Base-by-base conservation (phyloP, 2,113 vertebrate species). In the Oxyura jamaicensis region DNA sequence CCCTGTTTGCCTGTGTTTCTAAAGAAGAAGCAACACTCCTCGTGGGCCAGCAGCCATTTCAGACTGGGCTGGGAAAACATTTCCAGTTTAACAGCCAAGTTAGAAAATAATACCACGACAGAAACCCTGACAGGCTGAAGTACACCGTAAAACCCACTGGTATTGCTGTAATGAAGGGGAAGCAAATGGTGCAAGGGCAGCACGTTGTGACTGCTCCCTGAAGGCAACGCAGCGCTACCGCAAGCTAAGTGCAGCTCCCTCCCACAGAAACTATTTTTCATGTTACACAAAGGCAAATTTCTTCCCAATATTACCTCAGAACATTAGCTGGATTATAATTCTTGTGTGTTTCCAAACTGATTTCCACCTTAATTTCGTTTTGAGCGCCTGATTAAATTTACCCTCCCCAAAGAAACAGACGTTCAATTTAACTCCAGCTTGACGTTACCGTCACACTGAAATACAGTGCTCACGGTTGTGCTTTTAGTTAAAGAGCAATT, bases 291-390 rank as follows among this genome's bases (percentile, higher is more conserved):
- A 97, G 95, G 88, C 55, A 92, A 89, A 91, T 88, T 93, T 96
- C 96, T 96, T 92, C 82, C 92, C 96, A 77, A 82, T 87, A 89
- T 96, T 97, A 97, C 92, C 84, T 92, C 93, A 88, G 94, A 93
- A 97, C 93, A 95, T 97, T 96, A 98, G 81, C 89, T 90, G 80
- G 93, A 92, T 95, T 96, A 95, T 96, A 96, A 96, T 95, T 93
- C 91, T 88, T 93, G 48, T 87, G 88, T 90, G 96, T 96, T 95
- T 92, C 95, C 95, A 83, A 96, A 90, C 82, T 89, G 96, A 90
- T 94, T 97, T 96, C 82, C 92, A 78, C 92, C 92, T 92, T 96
- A 94, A 96, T 96, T 97, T 96, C 78, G 96, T 97, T 96, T 88
- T 94, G 79, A 96, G 91, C 72, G 95, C 68, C 92, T 96, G 93